Base-by-base conservation (phyloP, 2,888 invertebrate species). In the Chouioia cunea region DNA sequence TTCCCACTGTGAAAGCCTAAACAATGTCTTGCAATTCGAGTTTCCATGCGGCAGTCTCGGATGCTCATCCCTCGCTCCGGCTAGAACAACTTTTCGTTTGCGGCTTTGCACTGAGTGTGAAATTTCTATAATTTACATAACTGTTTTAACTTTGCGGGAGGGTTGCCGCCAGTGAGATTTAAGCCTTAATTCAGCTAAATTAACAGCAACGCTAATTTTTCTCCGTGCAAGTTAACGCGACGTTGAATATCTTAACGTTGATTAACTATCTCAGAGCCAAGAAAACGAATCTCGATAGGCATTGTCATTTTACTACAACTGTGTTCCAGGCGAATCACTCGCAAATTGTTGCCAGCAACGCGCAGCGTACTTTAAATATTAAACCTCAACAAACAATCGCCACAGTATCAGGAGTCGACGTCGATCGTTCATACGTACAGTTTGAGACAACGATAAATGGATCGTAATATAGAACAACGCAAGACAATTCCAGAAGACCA, bases 91-190 rank as follows among this genome's bases (percentile, higher is more conserved):
- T 36, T 36, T 36, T 10, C 36, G 36, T 36, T 36, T 3, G 18
- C 23, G 22, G 47, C 48, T 53, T 36, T n/a, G 16, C 12, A 43
- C 36, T 2, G n/a, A 57, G 65, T 71, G 70, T 71, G 59, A 65
- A 71, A 71, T 65, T 36, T 66, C 53, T 44, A 52, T 27, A 27
- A 67, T 71, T 71, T 71, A 64, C 71, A 71, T 71, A 71, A 71
- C 64, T 59, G 54, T 54, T 65, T 71, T 65, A 67, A 64, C 71
- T 63, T 44, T 62, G 16, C 62, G 10, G 65, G 44, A 4, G 57
- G 65, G 63, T 57, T 22, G 54, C 60, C 59, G 4, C 6, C 43
- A 47, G 43, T 44, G 22, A 58, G 59, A 67, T 67, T 71, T 58
- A 63, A 50, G 50, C 52, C 52, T 71, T 65, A 65, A 65, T 65